Evolutionary conservation across 2,113 vertebrate genomes (phyloP).

Genomic region (Microcebus murinus): DNA sequence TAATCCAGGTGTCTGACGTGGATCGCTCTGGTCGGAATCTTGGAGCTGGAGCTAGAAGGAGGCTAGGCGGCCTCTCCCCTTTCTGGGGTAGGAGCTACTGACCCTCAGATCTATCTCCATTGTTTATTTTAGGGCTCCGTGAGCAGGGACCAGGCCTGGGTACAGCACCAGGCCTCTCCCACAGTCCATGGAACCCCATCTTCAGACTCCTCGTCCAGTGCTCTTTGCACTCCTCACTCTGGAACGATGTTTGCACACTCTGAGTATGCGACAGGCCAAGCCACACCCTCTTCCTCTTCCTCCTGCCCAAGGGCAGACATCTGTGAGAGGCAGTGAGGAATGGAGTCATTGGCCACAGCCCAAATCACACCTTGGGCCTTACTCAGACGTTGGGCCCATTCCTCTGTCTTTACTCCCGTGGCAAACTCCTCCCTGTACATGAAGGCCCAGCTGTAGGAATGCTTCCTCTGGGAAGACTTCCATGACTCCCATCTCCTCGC

Average conservation of each 20-base stretch:
- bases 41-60: background rate
- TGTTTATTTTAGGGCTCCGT: background rate
- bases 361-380: constrained; percentile 4
- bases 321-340: background rate
- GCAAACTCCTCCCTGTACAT: background rate
- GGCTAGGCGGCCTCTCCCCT: background rate
- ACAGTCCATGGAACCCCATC: fast-evolving
- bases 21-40: background rate
- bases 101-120: background rate
- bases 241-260: background rate
- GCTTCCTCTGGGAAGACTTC: background rate
- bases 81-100: background rate
- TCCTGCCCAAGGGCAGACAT: background rate
- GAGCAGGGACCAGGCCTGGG: background rate
- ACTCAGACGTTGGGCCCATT: background rate
- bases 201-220: background rate
- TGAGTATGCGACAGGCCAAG: background rate
- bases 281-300: background rate
- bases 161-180: background rate
- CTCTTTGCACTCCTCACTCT: background rate
- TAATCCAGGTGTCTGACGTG: background rate
- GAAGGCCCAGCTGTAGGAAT: background rate
- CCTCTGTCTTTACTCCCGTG: background rate
- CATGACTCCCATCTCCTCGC: background rate
- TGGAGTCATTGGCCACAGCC: background rate